Conservation (phyloP, 2,797 vertebrate genomes). For the Anabacerthia variegaticeps region DNA sequence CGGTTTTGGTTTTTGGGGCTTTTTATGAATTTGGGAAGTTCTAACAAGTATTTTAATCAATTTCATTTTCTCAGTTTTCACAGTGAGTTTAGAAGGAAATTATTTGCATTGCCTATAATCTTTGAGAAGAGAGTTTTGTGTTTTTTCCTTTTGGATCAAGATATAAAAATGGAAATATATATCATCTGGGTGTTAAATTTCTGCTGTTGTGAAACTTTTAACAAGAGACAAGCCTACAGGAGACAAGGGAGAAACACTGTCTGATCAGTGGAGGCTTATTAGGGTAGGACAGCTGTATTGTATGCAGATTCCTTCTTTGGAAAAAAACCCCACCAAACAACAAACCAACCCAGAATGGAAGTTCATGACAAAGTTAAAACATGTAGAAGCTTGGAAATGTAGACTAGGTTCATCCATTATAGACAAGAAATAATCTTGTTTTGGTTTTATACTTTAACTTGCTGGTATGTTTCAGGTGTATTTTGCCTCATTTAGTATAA, state of each 20-base stretch:
- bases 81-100: neutral
- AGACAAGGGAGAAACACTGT: neutral
- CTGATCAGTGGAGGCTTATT: neutral
- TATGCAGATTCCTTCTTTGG: neutral
- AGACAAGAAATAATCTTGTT: neutral
- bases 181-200: neutral
- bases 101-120: neutral
- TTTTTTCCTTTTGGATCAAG: neutral
- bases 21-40: neutral
- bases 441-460: neutral
- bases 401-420: neutral
- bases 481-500: neutral
- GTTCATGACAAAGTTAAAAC: neutral
- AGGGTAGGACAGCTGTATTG: neutral
- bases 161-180: neutral
- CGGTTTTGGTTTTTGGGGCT: fast-evolving
- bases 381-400: neutral
- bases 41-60: neutral
- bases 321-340: neutral
- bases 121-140: neutral
- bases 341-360: neutral
- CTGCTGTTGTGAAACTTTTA: neutral
- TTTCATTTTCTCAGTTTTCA: neutral
- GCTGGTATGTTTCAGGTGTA: neutral
- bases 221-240: neutral